phyloP scores from a whole-genome alignment of 2,888 invertebrate species.

The Andricus curvator region DNA sequence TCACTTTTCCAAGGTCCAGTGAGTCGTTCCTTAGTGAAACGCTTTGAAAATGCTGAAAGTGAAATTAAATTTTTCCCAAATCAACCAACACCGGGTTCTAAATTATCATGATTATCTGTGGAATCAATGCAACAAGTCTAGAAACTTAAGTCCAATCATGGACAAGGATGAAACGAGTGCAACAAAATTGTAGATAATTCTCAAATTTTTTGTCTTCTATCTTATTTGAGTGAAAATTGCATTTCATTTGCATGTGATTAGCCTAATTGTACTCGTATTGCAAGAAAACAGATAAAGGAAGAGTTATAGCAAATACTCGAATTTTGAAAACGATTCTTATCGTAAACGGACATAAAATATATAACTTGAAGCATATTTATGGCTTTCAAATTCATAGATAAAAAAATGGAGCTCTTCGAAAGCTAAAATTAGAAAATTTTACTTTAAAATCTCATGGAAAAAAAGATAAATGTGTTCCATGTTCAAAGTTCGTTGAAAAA shows the following conservation, averaged over 20 bases:
- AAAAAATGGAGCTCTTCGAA: background rate
- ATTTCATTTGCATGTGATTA: background rate
- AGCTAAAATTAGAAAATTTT: constrained; percentile 6
- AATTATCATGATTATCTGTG: no score
- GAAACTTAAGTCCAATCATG: background rate
- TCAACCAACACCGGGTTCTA: no score
- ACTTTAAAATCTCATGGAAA: constrained; percentile 7
- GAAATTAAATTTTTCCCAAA: background rate
- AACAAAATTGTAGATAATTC: background rate
- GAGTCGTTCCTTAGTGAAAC: background rate
- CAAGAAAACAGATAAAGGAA: background rate
- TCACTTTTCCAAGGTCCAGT: background rate
- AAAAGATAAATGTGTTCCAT: background rate
- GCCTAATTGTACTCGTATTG: background rate
- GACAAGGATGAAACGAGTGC: no score
- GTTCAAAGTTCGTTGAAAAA: background rate
- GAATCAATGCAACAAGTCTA: no score
- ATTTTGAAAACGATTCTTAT: background rate
- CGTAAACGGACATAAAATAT: background rate
- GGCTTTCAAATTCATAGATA: background rate
- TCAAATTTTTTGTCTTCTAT: background rate
- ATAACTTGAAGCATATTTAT: constrained; percentile 13
- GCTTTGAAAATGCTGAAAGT: constrained; percentile 19
- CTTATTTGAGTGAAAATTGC: background rate
- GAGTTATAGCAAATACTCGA: background rate